phyloP scores from a whole-genome alignment of 2,797 vertebrate genomes.

The Pseudomugil tenellus region DNA sequence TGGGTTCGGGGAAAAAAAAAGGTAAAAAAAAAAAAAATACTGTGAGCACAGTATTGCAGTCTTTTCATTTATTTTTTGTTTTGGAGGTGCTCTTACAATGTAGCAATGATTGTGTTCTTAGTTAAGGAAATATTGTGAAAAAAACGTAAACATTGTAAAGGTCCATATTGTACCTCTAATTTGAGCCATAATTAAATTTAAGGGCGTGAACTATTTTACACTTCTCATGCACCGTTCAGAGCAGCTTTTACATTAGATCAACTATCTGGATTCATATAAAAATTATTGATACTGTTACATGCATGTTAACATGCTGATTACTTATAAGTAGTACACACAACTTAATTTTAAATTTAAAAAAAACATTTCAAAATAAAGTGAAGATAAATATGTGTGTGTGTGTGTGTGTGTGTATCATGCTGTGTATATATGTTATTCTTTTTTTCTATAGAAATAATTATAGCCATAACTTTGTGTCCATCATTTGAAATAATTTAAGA shows the following conservation, averaged over 20 bases:
- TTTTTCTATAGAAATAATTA: neutral
- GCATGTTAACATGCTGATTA: neutral
- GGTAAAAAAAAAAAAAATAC: no score
- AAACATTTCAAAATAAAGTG: neutral
- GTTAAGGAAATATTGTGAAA: neutral
- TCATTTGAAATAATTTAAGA: constrained; percentile 3
- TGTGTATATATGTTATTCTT: neutral
- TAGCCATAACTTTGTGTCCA: neutral
- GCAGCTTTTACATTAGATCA: neutral
- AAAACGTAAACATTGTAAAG: neutral
- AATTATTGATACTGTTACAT: neutral
- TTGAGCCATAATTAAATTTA: neutral
- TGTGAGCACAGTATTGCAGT: no score
- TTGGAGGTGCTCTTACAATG: no score
- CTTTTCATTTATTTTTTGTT: no score
- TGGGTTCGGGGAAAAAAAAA: no score
- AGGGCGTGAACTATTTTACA: neutral
- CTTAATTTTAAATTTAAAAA: no score
- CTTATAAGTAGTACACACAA: neutral
- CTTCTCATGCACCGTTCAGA: neutral
- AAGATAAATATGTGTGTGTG: neutral
- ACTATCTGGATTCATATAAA: neutral
- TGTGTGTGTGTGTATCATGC: neutral
- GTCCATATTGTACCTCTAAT: neutral
- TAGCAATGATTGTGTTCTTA: neutral